A percentile compares a stretch with the other conserved stretches of the same genome.
Conservation (phyloP, 1,140 invertebrate species). For the Tetranychus cinnabarinus region DNA sequence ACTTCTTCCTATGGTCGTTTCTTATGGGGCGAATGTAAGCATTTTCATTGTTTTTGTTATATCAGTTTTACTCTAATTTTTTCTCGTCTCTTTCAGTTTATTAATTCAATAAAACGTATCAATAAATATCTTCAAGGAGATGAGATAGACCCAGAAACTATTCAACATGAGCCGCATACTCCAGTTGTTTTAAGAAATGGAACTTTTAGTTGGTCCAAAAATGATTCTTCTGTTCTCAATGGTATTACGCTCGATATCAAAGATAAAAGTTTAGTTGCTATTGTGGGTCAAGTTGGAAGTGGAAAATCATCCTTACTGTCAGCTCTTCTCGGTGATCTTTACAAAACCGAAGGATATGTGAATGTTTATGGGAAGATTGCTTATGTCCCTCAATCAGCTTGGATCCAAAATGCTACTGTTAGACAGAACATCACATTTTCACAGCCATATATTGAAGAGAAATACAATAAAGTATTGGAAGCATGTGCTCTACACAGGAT, state of each 20-base stretch:
- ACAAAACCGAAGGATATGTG: conserved; percentile 12
- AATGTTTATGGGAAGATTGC: conserved; percentile 17
- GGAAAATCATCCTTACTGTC: conserved; percentile 27
- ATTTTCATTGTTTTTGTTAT: neutral
- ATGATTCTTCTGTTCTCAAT: conserved; percentile 9
- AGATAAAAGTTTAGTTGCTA: conserved; percentile 20
- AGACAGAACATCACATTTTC: conserved; percentile 35
- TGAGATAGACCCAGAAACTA: conserved; percentile 11
- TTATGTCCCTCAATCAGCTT: conserved; percentile 30
- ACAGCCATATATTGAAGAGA: conserved; percentile 15
- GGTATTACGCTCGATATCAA: conserved; percentile 14
- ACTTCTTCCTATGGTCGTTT: neutral
- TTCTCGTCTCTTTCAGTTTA: neutral
- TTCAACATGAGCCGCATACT: conserved; percentile 13
- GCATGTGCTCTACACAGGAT: conserved; percentile 16
- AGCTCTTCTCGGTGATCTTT: conserved; percentile 26
- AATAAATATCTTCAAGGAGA: conserved; percentile 13
- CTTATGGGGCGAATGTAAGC: conserved; percentile 16
- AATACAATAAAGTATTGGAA: conserved; percentile 23
- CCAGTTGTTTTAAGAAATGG: conserved; percentile 23
- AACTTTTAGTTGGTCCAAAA: conserved; percentile 22
- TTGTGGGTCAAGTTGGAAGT: conserved; percentile 25
- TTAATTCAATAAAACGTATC: conserved; percentile 8
- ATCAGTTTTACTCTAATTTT: neutral
- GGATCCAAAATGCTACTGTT: conserved; percentile 31